Percentiles rank a stretch among this genome's conserved stretches.
phyloP scores from a whole-genome alignment of 2,113 vertebrate species.

The Galeopterus variegatus region DNA sequence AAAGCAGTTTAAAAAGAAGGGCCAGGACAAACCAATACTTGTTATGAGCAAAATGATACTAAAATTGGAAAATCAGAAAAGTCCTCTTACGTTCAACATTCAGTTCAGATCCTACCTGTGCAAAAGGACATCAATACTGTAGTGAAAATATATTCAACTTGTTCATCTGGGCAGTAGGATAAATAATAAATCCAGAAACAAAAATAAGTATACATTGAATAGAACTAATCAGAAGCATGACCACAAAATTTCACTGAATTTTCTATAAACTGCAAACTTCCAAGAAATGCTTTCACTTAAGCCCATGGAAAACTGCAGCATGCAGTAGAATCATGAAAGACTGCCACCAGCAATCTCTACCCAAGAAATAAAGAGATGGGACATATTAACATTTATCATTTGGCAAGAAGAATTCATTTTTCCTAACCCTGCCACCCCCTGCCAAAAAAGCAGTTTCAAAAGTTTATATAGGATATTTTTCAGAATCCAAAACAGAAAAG shows the following conservation, averaged over 20 bases:
- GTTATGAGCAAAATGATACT: slow-evolving; percentile 67
- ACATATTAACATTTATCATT: neutral
- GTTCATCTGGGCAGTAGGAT: slow-evolving; percentile 71
- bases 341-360: slow-evolving; percentile 55
- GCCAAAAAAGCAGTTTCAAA: slow-evolving; percentile 71
- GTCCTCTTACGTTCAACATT: neutral
- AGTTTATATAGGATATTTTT: neutral
- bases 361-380: slow-evolving; percentile 73
- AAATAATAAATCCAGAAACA: slow-evolving; percentile 76
- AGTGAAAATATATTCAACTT: slow-evolving; percentile 66
- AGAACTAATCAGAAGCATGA: slow-evolving; percentile 79
- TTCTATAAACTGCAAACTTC: slow-evolving; percentile 77
- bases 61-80: slow-evolving; percentile 72
- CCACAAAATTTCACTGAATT: slow-evolving; percentile 74
- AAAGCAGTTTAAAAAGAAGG: slow-evolving; percentile 64
- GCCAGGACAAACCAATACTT: slow-evolving; percentile 70
- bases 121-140: neutral
- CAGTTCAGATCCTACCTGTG: slow-evolving; percentile 74
- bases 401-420: neutral
- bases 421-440: neutral
- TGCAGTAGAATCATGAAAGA: slow-evolving; percentile 81
- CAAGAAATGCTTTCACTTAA: slow-evolving; percentile 78
- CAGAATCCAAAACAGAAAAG: slow-evolving; percentile 35
- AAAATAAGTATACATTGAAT: slow-evolving; percentile 80
- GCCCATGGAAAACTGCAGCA: slow-evolving; percentile 78